These are phyloP conservation scores for Galbula dea DNA, from an alignment of 2,113 vertebrate genomes.

Conservation along the genomic window DNA sequence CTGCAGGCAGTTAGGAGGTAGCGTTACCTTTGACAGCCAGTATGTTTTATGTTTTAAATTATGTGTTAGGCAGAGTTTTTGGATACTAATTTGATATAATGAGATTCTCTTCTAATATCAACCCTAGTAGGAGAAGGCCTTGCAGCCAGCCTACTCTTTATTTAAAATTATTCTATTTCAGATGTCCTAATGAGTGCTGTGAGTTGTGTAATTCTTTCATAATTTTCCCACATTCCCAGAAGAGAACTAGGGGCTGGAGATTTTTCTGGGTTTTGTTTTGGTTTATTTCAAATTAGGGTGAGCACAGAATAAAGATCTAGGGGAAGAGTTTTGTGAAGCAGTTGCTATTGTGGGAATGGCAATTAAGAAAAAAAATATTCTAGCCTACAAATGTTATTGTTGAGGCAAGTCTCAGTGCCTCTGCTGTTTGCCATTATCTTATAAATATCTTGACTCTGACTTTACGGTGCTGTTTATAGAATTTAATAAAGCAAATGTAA, in stretches of 20 bases:
- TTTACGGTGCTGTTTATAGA: slow-evolving; percentile 69
- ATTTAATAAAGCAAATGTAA: slow-evolving; percentile 73
- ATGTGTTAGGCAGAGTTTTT: slow-evolving; percentile 57
- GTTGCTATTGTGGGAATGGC: background rate
- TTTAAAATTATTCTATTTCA: slow-evolving; percentile 63
- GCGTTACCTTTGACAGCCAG: slow-evolving; percentile 52
- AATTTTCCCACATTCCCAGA: slow-evolving; percentile 28
- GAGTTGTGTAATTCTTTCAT: slow-evolving; percentile 54
- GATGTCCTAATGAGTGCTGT: slow-evolving; percentile 55
- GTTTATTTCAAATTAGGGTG: slow-evolving; percentile 12
- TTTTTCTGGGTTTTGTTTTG: background rate
- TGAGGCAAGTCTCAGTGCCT: slow-evolving; percentile 33
- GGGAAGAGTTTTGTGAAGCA: background rate
- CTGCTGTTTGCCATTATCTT: slow-evolving; percentile 46
- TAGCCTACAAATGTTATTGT: background rate
- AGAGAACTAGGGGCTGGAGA: background rate
- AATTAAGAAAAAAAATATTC: slow-evolving; percentile 30
- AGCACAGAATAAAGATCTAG: background rate
- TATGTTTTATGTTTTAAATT: slow-evolving; percentile 60
- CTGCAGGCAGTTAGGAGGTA: slow-evolving; percentile 41
- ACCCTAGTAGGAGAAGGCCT: background rate
- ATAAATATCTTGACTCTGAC: slow-evolving; percentile 68
- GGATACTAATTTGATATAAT: slow-evolving; percentile 43
- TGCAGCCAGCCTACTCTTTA: slow-evolving; percentile 54
- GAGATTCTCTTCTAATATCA: slow-evolving; percentile 54